Percentiles rank a stretch among this genome's conserved stretches.
These are phyloP conservation scores for Seriola quinqueradiata DNA, from an alignment of 2,113 vertebrate species.

Conservation along the genomic window DNA sequence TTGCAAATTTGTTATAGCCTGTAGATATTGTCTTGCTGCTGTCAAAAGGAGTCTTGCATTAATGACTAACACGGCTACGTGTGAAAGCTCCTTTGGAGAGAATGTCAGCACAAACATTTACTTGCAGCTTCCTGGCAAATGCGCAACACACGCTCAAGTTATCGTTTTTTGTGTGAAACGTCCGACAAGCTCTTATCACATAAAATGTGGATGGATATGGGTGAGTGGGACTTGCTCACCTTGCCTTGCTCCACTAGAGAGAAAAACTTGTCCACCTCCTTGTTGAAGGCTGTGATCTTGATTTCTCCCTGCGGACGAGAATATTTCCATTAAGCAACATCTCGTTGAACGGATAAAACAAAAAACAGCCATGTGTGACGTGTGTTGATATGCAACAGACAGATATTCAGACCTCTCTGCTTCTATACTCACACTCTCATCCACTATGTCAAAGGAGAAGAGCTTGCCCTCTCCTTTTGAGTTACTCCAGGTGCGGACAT, in stretches of 20 bases:
- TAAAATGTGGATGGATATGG: conserved; percentile 19
- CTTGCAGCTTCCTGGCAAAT: background rate
- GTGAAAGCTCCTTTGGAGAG: background rate
- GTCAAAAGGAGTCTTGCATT: background rate
- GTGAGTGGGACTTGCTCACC: conserved; percentile 81
- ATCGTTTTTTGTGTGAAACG: conserved; percentile 2
- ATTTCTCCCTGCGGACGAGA: conserved; percentile 92
- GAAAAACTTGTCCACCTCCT: conserved; percentile 96
- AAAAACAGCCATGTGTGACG: conserved; percentile 39
- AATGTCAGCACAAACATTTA: background rate
- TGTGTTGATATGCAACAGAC: conserved; percentile 17
- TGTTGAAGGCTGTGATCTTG: conserved; percentile 95
- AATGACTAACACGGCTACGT: background rate
- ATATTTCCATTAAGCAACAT: conserved; percentile 39
- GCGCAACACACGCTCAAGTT: background rate
- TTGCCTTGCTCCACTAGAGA: conserved; percentile 94
- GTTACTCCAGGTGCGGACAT: conserved; percentile 95
- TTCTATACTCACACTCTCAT: conserved; percentile 92
- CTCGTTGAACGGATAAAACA: conserved; percentile 1
- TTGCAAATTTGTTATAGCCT: conserved; percentile 8
- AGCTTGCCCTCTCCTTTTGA: conserved; percentile 95
- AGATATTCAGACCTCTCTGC: conserved; percentile 12
- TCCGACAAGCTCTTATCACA: conserved; percentile 35
- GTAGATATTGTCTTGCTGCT: background rate
- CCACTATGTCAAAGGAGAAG: conserved; percentile 93